Evolutionary conservation across 2,888 invertebrate species (phyloP).

Genomic region (Agrotis ipsilon): DNA sequence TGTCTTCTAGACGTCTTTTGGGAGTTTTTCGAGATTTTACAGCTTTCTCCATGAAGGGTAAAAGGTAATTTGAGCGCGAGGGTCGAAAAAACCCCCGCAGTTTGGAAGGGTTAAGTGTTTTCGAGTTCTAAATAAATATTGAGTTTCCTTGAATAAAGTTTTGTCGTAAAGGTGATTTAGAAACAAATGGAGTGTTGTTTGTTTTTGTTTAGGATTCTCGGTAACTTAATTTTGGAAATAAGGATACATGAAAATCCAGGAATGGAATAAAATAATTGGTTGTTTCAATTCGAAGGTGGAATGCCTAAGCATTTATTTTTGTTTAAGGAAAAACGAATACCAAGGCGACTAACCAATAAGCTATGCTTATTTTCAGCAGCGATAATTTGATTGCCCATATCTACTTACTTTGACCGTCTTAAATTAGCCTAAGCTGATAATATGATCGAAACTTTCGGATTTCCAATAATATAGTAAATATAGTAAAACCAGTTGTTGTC

Average conservation of each 20-base stretch:
- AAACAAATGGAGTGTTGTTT: conserved; percentile 59
- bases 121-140: conserved; percentile 65
- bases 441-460: too few species aligned
- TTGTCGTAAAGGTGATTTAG: conserved; percentile 65
- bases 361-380: not conserved
- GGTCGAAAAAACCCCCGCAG: conserved; percentile 68
- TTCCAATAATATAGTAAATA: too few species aligned
- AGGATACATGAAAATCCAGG: not conserved
- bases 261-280: not conserved
- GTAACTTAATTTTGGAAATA: conserved; percentile 20
- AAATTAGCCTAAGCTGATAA: too few species aligned
- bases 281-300: not conserved
- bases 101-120: conserved; percentile 78
- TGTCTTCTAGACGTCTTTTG: conserved; percentile 86
- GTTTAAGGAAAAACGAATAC: not conserved
- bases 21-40: conserved; percentile 90
- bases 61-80: conserved; percentile 72
- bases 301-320: not conserved
- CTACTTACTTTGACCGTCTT: too few species aligned
- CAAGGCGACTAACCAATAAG: not conserved
- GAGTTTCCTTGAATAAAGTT: conserved; percentile 63
- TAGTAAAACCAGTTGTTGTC: too few species aligned
- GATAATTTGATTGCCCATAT: not conserved
- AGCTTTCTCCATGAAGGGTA: conserved; percentile 68
- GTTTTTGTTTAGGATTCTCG: conserved; percentile 48